Conservation (phyloP, 2,797 vertebrate genomes). For the Enteromius paludinosus region DNA sequence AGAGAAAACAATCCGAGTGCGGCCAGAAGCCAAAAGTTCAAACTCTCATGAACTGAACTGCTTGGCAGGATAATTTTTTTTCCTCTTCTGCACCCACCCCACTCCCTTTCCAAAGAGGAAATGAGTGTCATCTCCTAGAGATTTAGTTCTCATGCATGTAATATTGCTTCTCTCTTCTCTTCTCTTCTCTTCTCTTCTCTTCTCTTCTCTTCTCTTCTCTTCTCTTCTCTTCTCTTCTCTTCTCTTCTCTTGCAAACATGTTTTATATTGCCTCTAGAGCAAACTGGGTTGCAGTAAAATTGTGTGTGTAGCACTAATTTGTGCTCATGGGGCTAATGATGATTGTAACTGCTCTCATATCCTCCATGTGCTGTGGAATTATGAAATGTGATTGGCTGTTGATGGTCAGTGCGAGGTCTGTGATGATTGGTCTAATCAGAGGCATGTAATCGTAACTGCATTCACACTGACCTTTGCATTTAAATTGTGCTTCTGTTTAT, state of each 20-base stretch:
- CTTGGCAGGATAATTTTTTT: constrained; percentile 52
- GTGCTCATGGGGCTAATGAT: constrained; percentile 36
- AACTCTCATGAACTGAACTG: constrained; percentile 58
- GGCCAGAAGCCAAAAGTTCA: constrained; percentile 63
- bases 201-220: constrained; percentile 10
- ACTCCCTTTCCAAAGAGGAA: constrained; percentile 52
- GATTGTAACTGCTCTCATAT: constrained; percentile 45
- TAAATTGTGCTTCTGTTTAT: constrained; percentile 26
- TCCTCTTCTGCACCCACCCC: neutral
- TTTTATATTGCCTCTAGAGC: neutral
- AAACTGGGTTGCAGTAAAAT: constrained; percentile 23
- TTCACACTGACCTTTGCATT: constrained; percentile 21
- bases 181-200: neutral
- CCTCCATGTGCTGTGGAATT: constrained; percentile 24
- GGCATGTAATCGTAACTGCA: constrained; percentile 14
- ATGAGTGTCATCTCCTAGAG: constrained; percentile 62
- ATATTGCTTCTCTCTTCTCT: constrained; percentile 10
- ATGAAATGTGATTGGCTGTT: constrained; percentile 20
- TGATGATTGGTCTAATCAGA: constrained; percentile 31
- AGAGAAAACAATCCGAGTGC: constrained; percentile 66
- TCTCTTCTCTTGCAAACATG: neutral
- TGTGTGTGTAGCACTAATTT: constrained; percentile 38
- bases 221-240: constrained; percentile 16
- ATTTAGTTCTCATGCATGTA: constrained; percentile 50
- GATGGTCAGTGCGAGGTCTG: constrained; percentile 18